Conservation (phyloP, 2,888 invertebrate genomes). For the Pseudococcus viburni region DNA sequence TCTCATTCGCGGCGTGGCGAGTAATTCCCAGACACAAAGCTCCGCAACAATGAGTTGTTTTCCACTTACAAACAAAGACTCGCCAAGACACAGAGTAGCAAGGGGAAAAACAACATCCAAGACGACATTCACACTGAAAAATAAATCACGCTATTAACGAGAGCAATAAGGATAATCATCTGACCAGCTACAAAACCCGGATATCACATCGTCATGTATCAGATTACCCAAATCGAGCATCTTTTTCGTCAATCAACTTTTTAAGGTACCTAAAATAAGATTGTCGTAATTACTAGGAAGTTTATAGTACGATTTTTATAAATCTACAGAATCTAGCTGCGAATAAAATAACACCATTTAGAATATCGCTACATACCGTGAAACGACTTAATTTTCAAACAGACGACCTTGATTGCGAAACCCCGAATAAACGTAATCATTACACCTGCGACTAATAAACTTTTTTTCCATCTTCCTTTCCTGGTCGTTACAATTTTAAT, state of each 20-base stretch:
- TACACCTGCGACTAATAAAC: slow-evolving; percentile 53
- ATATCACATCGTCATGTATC: not conserved
- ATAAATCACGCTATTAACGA: slow-evolving; percentile 40
- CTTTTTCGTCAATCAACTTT: slow-evolving; percentile 2
- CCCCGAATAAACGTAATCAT: slow-evolving; percentile 46
- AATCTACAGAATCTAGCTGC: not conserved
- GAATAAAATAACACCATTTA: not conserved
- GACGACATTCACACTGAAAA: not conserved
- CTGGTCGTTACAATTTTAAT: slow-evolving; percentile 50
- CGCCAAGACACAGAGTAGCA: not conserved
- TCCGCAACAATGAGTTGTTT: slow-evolving; percentile 1
- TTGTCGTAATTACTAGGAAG: not conserved
- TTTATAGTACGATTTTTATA: not conserved
- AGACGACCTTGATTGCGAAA: slow-evolving; percentile 46
- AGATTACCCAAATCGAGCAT: not conserved
- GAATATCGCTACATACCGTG: not conserved
- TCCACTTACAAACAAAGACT: not conserved
- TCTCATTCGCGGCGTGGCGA: not conserved
- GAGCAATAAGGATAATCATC: slow-evolving; percentile 23
- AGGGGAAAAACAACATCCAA: not conserved
- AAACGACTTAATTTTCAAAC: slow-evolving; percentile 32
- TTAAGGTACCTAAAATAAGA: not conserved
- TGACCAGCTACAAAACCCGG: not conserved
- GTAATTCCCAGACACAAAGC: slow-evolving; percentile 9
- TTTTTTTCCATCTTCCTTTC: slow-evolving; percentile 4